phyloP scores from a whole-genome alignment of 2,888 invertebrate genomes.

The Tetanocera ferruginea region DNA sequence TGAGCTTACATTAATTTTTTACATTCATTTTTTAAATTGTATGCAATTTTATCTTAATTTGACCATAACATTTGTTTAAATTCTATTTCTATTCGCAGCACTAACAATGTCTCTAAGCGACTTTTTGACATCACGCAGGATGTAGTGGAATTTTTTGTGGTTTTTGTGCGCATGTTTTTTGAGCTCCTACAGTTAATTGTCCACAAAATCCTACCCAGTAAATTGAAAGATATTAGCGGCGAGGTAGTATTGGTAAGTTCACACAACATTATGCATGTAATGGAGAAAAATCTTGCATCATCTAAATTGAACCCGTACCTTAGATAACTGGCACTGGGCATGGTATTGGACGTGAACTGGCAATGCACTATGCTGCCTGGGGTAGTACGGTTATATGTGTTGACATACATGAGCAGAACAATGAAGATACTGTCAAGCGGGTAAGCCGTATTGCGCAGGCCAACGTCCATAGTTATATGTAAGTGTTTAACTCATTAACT shows the following conservation, averaged over 20 bases:
- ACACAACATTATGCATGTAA: conserved; percentile 40
- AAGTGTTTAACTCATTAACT: conserved; percentile 44
- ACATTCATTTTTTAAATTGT: neutral
- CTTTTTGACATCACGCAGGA: conserved; percentile 61
- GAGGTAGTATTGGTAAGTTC: conserved; percentile 82
- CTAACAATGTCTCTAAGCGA: conserved; percentile 60
- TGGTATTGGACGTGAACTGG: conserved; percentile 86
- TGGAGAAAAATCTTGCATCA: neutral
- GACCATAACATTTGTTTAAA: neutral
- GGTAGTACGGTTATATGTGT: conserved; percentile 83
- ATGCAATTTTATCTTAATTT: too few relatives aligned
- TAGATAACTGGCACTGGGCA: conserved; percentile 89
- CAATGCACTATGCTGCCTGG: conserved; percentile 78
- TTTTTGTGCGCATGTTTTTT: conserved; percentile 56
- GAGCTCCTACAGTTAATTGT: conserved; percentile 54
- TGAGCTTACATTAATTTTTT: neutral
- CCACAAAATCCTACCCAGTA: conserved; percentile 58
- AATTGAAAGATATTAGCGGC: conserved; percentile 79
- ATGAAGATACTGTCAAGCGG: conserved; percentile 77
- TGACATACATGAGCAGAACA: conserved; percentile 80
- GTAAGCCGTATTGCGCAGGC: conserved; percentile 68
- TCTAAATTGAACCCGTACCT: conserved; percentile 35
- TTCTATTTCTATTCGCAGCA: conserved; percentile 53
- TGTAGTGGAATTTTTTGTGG: conserved; percentile 59
- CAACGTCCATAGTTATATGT: conserved; percentile 70